These are phyloP conservation scores for Dynastes hyllus DNA, from an alignment of 2,888 invertebrate species.

Conservation along the genomic window DNA sequence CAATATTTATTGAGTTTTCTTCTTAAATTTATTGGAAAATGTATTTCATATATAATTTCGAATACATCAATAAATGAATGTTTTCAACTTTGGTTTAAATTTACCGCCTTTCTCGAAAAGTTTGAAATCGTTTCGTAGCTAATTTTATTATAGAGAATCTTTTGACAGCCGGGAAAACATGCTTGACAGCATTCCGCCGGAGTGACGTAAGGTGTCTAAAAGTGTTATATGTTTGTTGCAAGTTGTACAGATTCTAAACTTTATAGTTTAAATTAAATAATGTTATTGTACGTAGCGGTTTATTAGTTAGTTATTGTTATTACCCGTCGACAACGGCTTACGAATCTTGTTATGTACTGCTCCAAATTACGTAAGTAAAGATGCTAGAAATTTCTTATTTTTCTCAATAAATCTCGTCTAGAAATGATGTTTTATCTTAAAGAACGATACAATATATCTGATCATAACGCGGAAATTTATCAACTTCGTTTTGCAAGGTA, in stretches of 20 bases:
- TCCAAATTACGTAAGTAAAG: slow-evolving; percentile 36
- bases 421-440: too few relatives aligned
- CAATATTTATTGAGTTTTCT: too few relatives aligned
- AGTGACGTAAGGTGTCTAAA: slow-evolving; percentile 49
- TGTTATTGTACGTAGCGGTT: slow-evolving; percentile 14
- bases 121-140: too few relatives aligned
- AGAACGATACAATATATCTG: too few relatives aligned
- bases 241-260: slow-evolving; percentile 15
- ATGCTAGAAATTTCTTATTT: background rate
- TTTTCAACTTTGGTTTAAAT: too few relatives aligned
- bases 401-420: too few relatives aligned
- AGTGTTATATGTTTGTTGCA: slow-evolving; percentile 5
- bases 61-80: too few relatives aligned
- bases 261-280: slow-evolving; percentile 36
- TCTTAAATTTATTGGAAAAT: too few relatives aligned
- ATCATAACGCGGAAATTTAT: too few relatives aligned
- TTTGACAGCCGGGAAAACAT: slow-evolving; percentile 49
- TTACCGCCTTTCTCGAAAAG: too few relatives aligned
- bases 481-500: too few relatives aligned
- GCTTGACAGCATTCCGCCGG: slow-evolving; percentile 50
- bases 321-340: background rate
- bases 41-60: too few relatives aligned
- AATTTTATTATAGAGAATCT: background rate
- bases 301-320: slow-evolving; percentile 8
- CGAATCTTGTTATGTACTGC: slow-evolving; percentile 19